phyloP scores from a whole-genome alignment of 2,113 vertebrate genomes.

The Oplegnathus fasciatus region DNA sequence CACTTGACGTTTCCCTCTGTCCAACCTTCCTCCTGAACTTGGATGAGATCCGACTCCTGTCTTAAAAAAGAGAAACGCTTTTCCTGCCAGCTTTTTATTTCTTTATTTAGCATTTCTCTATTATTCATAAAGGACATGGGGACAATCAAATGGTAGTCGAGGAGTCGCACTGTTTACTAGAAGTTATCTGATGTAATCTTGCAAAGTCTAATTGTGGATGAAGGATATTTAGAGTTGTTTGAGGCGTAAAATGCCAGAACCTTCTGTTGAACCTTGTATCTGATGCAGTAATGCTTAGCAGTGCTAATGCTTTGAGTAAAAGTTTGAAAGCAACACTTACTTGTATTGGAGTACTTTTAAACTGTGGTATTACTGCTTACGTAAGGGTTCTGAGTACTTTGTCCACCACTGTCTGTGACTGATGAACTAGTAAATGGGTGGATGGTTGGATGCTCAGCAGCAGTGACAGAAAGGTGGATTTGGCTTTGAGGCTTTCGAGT shows the following conservation, averaged over 20 bases:
- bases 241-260: background rate
- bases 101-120: conserved; percentile 11
- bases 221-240: background rate
- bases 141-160: background rate
- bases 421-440: background rate
- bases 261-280: background rate
- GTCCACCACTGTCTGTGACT: background rate
- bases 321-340: background rate
- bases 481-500: conserved; percentile 26
- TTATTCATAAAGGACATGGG: background rate
- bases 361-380: no score
- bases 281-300: no score
- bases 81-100: background rate
- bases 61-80: background rate
- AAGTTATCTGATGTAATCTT: background rate
- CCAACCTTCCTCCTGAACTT: conserved; percentile 25
- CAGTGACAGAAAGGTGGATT: background rate
- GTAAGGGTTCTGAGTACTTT: background rate
- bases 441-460: background rate
- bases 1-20: conserved; percentile 4
- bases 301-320: background rate
- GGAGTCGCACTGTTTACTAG: background rate
- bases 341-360: background rate
- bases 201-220: background rate
- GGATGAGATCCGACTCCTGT: background rate